These are phyloP conservation scores for Spilogale gracilis DNA, from an alignment of 2,113 vertebrate species.

Conservation along the genomic window DNA sequence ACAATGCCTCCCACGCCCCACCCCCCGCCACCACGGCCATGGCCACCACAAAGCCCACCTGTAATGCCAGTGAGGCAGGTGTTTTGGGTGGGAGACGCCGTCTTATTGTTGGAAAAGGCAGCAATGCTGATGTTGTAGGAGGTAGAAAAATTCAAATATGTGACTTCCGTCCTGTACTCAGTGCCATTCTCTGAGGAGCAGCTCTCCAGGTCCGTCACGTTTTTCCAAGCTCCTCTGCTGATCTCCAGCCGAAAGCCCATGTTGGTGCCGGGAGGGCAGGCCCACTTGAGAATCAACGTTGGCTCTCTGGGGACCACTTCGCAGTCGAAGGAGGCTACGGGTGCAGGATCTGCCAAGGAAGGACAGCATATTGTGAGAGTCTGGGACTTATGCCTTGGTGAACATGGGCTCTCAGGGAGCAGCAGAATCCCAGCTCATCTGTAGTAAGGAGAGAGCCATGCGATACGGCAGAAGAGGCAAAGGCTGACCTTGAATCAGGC, in stretches of 20 bases:
- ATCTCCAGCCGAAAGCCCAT: conserved; percentile 82
- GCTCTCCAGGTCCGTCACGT: accelerated
- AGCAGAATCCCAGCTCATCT: neutral
- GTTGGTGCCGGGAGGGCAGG: conserved; percentile 82
- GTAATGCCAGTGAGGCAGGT: conserved; percentile 89
- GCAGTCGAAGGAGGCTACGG: conserved; percentile 85
- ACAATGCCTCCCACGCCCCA: neutral
- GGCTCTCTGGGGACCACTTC: conserved; percentile 74
- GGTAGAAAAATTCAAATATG: conserved; percentile 84
- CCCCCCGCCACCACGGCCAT: no score
- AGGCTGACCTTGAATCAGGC: neutral
- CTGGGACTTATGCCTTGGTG: neutral
- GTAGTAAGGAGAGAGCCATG: no score
- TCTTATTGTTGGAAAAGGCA: conserved; percentile 85
- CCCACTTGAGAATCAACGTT: conserved; percentile 88
- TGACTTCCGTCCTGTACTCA: neutral
- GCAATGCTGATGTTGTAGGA: conserved; percentile 86
- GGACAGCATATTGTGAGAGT: neutral
- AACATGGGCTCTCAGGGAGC: accelerated
- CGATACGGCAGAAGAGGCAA: accelerated
- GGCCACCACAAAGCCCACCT: conserved; percentile 83
- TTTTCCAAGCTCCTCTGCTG: conserved; percentile 11
- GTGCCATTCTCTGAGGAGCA: neutral
- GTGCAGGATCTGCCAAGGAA: conserved; percentile 81
- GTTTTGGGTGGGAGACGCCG: conserved; percentile 60